Percentiles rank a stretch among this genome's conserved stretches.
Evolutionary conservation across 2,888 invertebrate genomes (phyloP).

Genomic region (Beris morrisii): DNA sequence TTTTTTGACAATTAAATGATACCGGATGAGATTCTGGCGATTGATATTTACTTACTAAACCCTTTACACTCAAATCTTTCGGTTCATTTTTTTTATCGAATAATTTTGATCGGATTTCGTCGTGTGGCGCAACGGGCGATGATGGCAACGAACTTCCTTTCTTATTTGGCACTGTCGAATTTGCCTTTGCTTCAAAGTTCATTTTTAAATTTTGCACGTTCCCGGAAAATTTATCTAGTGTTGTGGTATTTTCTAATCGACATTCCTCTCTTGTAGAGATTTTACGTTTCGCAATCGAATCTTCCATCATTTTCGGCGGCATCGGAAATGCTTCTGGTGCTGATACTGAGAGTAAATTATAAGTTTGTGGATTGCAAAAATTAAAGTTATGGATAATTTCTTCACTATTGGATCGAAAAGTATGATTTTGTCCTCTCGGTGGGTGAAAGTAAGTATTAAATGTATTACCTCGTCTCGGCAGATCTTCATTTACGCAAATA

Average conservation of each 20-base stretch:
- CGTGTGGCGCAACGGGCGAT: conserved; percentile 66
- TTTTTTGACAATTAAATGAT: conserved; percentile 36
- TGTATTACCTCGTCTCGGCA: conserved; percentile 5
- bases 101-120: conserved; percentile 21
- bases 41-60: conserved; percentile 76
- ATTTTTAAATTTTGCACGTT: conserved; percentile 84
- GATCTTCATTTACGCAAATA: not conserved
- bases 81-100: conserved; percentile 46
- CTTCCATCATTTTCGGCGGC: conserved; percentile 18
- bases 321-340: conserved; percentile 59
- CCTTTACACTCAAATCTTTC: conserved; percentile 70
- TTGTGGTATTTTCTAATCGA: conserved; percentile 2
- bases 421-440: conserved; percentile 43
- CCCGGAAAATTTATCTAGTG: conserved; percentile 61
- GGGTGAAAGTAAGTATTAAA: conserved; percentile 16
- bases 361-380: conserved; percentile 46
- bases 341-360: conserved; percentile 63
- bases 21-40: conserved; percentile 49
- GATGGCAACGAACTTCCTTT: conserved; percentile 63
- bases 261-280: not conserved
- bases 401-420: conserved; percentile 52
- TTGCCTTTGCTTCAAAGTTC: conserved; percentile 80
- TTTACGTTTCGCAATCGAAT: conserved; percentile 16
- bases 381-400: conserved; percentile 49
- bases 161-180: conserved; percentile 43